These are phyloP conservation scores for Danaus plexippus DNA, from an alignment of 1,140 invertebrate species.

Conservation along the genomic window DNA sequence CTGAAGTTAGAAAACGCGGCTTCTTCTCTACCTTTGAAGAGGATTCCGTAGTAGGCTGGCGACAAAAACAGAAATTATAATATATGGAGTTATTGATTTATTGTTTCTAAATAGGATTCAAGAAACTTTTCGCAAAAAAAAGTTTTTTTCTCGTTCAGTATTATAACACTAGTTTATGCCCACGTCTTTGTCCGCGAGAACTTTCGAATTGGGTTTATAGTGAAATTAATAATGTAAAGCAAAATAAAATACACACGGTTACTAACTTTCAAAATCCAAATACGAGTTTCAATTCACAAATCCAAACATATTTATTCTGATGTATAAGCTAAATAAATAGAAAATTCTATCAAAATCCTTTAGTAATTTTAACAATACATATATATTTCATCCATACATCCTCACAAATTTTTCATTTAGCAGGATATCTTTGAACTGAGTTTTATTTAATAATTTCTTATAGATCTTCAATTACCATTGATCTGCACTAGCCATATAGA, in stretches of 20 bases:
- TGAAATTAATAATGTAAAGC: too few species aligned
- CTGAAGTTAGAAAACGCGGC: conserved; percentile 94
- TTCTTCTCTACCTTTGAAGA: conserved; percentile 89
- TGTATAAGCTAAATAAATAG: neutral
- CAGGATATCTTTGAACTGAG: neutral
- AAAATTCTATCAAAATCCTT: neutral
- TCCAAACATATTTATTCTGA: neutral
- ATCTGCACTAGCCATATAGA: conserved; percentile 95
- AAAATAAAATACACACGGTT: too few species aligned
- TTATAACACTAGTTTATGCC: too few species aligned
- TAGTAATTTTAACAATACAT: too few species aligned
- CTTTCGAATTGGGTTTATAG: too few species aligned
- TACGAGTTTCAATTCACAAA: too few species aligned
- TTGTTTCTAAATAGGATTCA: too few species aligned
- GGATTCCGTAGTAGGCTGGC: conserved; percentile 86
- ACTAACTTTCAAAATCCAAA: too few species aligned
- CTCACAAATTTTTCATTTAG: too few species aligned
- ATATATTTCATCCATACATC: neutral
- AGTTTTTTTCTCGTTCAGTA: too few species aligned
- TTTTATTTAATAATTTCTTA: neutral
- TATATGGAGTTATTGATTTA: neutral
- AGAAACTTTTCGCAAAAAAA: too few species aligned
- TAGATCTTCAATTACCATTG: conserved; percentile 77
- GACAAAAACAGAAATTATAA: conserved; percentile 32
- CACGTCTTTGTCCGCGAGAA: too few species aligned